Percentiles rank a stretch among this genome's conserved stretches.
phyloP scores from a whole-genome alignment of 2,113 vertebrate genomes.

The Oreocharis arfaki region DNA sequence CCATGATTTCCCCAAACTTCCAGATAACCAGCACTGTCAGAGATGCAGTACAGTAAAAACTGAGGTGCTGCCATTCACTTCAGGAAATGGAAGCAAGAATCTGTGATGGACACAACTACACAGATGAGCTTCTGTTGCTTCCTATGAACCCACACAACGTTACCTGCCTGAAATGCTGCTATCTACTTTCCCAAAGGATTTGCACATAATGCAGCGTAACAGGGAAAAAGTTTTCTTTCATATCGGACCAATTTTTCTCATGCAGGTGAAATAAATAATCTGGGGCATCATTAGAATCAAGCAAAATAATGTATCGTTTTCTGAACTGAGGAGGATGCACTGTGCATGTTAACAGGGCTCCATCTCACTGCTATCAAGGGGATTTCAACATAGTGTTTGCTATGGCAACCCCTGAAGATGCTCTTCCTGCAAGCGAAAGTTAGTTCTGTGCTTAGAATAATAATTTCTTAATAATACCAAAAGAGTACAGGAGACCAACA shows the following conservation, averaged over 20 bases:
- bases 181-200: neutral
- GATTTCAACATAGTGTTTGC: neutral
- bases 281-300: neutral
- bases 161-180: neutral
- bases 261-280: neutral
- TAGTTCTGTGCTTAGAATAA: constrained; percentile 10
- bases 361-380: neutral
- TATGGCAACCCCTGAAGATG: neutral
- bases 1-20: neutral
- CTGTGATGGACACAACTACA: neutral
- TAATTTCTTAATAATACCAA: neutral
- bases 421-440: neutral
- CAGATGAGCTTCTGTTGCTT: neutral
- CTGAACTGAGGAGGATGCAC: neutral
- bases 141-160: neutral
- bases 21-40: neutral
- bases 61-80: neutral
- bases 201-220: neutral
- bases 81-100: neutral
- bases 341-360: neutral
- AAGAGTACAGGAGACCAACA: neutral
- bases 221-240: neutral
- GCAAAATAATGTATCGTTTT: neutral
- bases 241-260: neutral
- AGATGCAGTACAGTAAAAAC: neutral